These are phyloP conservation scores for Scolopax bukidnonensis DNA, from an alignment of 2,797 vertebrate species.

Conservation along the genomic window DNA sequence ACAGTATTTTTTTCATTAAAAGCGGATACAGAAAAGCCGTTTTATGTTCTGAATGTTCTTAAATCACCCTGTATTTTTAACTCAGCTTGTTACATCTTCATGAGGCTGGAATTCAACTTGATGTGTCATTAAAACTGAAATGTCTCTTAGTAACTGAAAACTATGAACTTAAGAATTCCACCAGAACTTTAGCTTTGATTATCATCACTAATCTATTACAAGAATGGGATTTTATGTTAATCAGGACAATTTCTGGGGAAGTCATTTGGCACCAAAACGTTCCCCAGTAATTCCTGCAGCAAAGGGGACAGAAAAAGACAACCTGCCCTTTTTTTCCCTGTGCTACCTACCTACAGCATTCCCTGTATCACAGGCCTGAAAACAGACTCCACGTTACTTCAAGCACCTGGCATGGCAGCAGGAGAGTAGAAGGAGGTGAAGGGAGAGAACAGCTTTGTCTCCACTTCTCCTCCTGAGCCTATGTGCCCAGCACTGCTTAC, in stretches of 20 bases:
- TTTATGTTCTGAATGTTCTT: slow-evolving; percentile 36
- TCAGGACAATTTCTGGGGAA: neutral
- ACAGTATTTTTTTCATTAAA: slow-evolving; percentile 81
- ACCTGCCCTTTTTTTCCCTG: neutral
- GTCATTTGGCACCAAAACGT: neutral
- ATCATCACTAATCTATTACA: neutral
- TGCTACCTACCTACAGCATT: neutral
- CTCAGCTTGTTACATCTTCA: neutral
- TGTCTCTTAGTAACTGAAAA: neutral
- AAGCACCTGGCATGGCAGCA: neutral
- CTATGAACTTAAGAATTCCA: neutral
- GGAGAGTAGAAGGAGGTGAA: neutral
- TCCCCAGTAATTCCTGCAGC: neutral
- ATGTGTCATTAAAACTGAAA: neutral
- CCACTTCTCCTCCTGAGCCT: neutral
- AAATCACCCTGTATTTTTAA: neutral
- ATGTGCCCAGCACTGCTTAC: neutral
- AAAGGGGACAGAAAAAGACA: neutral
- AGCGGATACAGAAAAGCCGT: slow-evolving; percentile 28
- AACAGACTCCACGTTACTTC: neutral
- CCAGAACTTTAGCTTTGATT: neutral
- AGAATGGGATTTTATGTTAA: neutral
- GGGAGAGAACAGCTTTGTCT: neutral
- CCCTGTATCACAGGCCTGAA: neutral
- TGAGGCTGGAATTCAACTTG: neutral